These are phyloP conservation scores for Dascillus cervinus DNA, from an alignment of 2,888 invertebrate genomes.

Conservation along the genomic window DNA sequence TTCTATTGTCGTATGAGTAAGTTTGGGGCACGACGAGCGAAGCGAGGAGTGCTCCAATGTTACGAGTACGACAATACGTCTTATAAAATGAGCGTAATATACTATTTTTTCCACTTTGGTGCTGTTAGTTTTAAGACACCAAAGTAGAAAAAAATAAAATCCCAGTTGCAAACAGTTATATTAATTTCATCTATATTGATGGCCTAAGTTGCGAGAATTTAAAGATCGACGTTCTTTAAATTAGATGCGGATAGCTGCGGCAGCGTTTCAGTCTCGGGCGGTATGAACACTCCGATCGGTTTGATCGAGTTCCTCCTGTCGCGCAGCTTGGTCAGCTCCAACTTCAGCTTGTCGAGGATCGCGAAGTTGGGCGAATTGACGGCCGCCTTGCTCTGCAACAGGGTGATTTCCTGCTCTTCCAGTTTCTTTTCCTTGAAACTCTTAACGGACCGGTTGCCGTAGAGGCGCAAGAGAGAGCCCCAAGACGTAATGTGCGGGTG, in stretches of 20 bases:
- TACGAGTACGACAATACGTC: too few relatives aligned
- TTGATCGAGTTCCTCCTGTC: constrained; percentile 49
- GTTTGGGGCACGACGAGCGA: too few relatives aligned
- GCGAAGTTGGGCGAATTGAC: constrained; percentile 88
- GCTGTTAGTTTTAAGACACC: too few relatives aligned
- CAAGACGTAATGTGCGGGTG: constrained; percentile 93
- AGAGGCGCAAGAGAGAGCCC: constrained; percentile 89
- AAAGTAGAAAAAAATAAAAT: too few relatives aligned
- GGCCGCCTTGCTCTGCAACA: constrained; percentile 80
- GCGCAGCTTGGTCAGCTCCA: constrained; percentile 72
- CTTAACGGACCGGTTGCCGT: constrained; percentile 86
- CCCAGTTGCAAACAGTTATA: too few relatives aligned
- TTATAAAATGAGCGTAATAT: too few relatives aligned
- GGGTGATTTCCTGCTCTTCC: constrained; percentile 86
- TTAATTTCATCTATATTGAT: too few relatives aligned
- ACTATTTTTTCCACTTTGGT: too few relatives aligned
- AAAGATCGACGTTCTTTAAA: constrained; percentile 70
- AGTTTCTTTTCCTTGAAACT: constrained; percentile 87
- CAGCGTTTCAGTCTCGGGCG: constrained; percentile 52
- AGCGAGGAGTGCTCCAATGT: too few relatives aligned
- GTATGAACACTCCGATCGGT: constrained; percentile 54
- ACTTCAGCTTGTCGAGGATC: constrained; percentile 74
- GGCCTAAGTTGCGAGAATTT: too few relatives aligned
- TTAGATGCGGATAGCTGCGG: constrained; percentile 69
- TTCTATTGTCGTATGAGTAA: too few relatives aligned